phyloP scores from a whole-genome alignment of 2,888 invertebrate species.

The Epinotia brunnichana region DNA sequence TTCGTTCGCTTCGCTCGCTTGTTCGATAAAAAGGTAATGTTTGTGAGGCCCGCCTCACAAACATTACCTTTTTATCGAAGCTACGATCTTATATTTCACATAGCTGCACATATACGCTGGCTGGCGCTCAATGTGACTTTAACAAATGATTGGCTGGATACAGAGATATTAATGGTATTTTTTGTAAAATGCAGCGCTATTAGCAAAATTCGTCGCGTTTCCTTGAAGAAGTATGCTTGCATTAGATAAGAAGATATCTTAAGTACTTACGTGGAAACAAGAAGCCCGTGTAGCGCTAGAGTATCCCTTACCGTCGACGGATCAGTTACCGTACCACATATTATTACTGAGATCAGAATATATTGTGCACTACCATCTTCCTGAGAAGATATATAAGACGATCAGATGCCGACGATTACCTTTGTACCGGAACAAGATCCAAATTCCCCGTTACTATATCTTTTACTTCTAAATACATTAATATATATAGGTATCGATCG shows the following conservation, averaged over 20 bases:
- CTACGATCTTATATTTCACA: too few relatives aligned
- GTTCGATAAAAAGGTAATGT: too few relatives aligned
- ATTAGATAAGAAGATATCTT: too few relatives aligned
- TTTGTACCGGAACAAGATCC: slow-evolving; percentile 56
- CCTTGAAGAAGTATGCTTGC: background rate
- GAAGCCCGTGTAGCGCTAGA: slow-evolving; percentile 3
- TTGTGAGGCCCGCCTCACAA: too few relatives aligned
- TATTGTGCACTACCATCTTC: background rate
- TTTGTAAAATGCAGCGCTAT: too few relatives aligned
- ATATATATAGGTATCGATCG: slow-evolving; percentile 51
- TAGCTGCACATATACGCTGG: too few relatives aligned
- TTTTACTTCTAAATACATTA: slow-evolving; percentile 46
- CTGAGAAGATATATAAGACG: slow-evolving; percentile 45
- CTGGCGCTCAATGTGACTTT: too few relatives aligned
- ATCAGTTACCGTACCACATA: background rate
- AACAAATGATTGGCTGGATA: too few relatives aligned
- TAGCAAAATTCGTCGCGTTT: background rate
- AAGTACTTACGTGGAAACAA: background rate
- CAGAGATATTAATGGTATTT: too few relatives aligned
- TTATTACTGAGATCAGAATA: background rate
- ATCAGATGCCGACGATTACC: slow-evolving; percentile 52
- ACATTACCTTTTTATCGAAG: too few relatives aligned
- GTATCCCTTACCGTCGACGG: background rate
- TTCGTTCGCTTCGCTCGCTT: too few relatives aligned
- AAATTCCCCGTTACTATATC: slow-evolving; percentile 50